Conservation (phyloP, 1,140 invertebrate genomes). For the Triops longicaudatus region DNA sequence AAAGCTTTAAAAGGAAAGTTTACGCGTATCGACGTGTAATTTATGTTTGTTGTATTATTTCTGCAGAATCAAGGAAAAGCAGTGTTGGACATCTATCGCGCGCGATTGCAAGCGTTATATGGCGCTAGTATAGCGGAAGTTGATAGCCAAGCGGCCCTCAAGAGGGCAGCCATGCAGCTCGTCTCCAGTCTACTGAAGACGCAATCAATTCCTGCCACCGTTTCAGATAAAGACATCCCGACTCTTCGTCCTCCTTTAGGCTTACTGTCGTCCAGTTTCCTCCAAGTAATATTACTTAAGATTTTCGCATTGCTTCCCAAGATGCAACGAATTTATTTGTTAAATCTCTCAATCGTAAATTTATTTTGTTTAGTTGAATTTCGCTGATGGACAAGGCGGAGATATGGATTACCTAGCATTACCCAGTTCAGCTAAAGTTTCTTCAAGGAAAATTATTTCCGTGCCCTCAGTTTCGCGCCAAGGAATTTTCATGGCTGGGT, state of each 20-base stretch:
- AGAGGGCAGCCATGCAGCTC: background rate
- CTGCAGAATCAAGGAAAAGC: background rate
- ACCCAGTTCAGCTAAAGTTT: conserved; percentile 16
- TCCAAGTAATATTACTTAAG: conserved; percentile 16
- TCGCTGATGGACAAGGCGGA: conserved; percentile 1
- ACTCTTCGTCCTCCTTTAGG: conserved; percentile 20
- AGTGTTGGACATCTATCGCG: conserved; percentile 21
- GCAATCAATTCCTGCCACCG: background rate
- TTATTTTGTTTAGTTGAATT: conserved; percentile 6
- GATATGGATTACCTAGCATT: conserved; percentile 22
- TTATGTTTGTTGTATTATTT: background rate
- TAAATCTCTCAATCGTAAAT: no score
- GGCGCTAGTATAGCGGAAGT: conserved; percentile 14
- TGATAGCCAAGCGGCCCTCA: background rate
- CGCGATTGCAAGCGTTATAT: conserved; percentile 22
- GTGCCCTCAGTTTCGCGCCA: conserved; percentile 17
- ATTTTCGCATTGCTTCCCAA: no score
- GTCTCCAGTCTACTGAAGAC: background rate
- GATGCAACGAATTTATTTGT: no score
- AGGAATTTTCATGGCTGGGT: conserved; percentile 23
- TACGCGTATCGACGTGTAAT: no score
- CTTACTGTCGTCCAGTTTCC: conserved; percentile 21
- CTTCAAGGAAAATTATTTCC: conserved; percentile 16
- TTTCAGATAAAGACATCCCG: background rate
- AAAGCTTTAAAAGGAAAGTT: no score